Evolutionary conservation across 2,797 vertebrate genomes (phyloP), one percentile per base, ranked within the genome.

Genomic region (Sorex maritimensis): DNA sequence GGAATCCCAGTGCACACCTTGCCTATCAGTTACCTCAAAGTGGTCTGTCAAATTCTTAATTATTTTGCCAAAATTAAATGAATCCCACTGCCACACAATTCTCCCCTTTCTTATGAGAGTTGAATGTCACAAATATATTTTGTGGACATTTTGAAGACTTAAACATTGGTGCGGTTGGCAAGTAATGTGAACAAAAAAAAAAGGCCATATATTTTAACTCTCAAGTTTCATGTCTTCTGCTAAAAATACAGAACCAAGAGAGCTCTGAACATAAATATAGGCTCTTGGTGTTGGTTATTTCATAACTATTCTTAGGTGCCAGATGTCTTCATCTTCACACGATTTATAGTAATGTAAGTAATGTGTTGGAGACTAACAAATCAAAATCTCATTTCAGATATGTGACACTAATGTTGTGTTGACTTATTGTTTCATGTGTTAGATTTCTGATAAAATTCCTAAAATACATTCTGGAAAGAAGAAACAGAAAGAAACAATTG

Each of bases 351-450:
- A 98, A 97, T 98, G 94, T 97, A 97, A 97, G 97, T 98, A 98
- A 98, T 97, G 95, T 98, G 95, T 97, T 92, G 96, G 98, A 97
- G 98, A 96, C 96, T 98, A 97, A 98, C 98, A 99, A 99, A 99
- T 99, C 98, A 99, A 98, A 99, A 98, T 98, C 98, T 99, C 98
- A 99, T 99, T 98, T 98, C 97, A 96, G 97, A 98, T 97, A 97
- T 98, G 97, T 98, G 98, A 98, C 98, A 97, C 96, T 98, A 98
- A 98, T 98, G 98, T 94, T 96, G 97, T 97, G 96, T 97, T 98
- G 98, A 98, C 98, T 98, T 98, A 98, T 93, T 98, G 96, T 98
- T 97, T 97, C 96, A 93, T 96, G 95, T 96, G 98, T 99, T 98
- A 97, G 96, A 98, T 98, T 98, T 98, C 97, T 98, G 98, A 98